phyloP scores from a whole-genome alignment of 2,797 vertebrate species.

The Gobionotothen gibberifrons region DNA sequence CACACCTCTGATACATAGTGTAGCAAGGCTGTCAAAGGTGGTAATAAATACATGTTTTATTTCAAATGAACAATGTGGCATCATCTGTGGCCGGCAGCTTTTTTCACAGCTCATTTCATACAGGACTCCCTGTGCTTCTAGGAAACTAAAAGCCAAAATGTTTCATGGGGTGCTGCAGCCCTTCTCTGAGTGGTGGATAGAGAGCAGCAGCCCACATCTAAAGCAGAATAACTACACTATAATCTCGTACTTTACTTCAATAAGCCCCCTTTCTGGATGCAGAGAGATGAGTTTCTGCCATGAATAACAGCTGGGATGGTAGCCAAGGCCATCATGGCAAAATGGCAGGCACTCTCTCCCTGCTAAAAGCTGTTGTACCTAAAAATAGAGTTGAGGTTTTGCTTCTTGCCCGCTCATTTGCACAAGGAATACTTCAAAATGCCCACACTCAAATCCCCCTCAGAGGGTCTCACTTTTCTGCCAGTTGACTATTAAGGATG shows the following conservation, averaged over 20 bases:
- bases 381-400: neutral
- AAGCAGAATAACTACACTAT: neutral
- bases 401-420: constrained; percentile 1
- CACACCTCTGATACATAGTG: no score
- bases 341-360: neutral
- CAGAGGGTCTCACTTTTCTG: neutral
- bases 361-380: constrained; percentile 7
- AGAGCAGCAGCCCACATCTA: constrained; percentile 18
- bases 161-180: constrained; percentile 13
- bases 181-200: neutral
- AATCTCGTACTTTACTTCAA: constrained; percentile 8
- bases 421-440: neutral
- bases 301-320: constrained; percentile 18
- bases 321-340: constrained; percentile 4
- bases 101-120: constrained; percentile 49
- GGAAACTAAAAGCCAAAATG: constrained; percentile 12
- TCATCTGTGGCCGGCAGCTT: constrained; percentile 38
- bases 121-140: constrained; percentile 10
- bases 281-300: constrained; percentile 8
- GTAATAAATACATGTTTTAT: neutral
- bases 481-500: neutral
- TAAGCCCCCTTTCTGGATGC: constrained; percentile 4
- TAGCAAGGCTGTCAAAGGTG: no score
- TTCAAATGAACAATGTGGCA: neutral
- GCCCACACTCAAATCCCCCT: neutral